phyloP scores from a whole-genome alignment of 2,888 invertebrate species.

The Cremastinae sp. region DNA sequence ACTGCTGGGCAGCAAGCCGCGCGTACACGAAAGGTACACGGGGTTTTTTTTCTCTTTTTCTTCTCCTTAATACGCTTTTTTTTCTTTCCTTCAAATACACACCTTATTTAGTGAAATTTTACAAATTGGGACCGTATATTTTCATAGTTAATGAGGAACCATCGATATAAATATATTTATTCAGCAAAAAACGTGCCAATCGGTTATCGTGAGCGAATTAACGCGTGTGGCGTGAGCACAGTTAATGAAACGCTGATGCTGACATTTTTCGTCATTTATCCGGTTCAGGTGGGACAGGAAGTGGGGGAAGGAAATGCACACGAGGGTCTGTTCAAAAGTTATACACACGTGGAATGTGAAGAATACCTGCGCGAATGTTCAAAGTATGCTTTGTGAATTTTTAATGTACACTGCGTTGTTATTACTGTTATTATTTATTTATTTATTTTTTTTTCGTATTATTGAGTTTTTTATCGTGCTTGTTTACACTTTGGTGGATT shows the following conservation, averaged over 20 bases:
- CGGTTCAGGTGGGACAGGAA: slow-evolving; percentile 4
- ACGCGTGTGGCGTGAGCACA: slow-evolving; percentile 73
- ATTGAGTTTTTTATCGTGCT: neutral
- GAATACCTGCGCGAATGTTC: no score
- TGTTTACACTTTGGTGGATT: neutral
- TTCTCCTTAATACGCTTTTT: neutral
- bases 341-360: slow-evolving; percentile 45
- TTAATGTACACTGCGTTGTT: slow-evolving; percentile 12
- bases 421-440: slow-evolving; percentile 4
- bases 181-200: slow-evolving; percentile 75
- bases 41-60: neutral
- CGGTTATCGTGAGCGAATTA: slow-evolving; percentile 66
- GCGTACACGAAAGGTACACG: slow-evolving; percentile 54
- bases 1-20: slow-evolving; percentile 75
- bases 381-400: no score
- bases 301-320: slow-evolving; percentile 1
- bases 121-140: slow-evolving; percentile 75
- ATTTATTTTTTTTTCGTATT: slow-evolving; percentile 22
- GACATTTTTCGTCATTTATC: slow-evolving; percentile 29
- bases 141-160: slow-evolving; percentile 78
- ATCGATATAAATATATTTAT: slow-evolving; percentile 77
- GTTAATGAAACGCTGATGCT: slow-evolving; percentile 68
- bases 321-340: neutral
- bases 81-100: slow-evolving; percentile 66
- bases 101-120: slow-evolving; percentile 74